A percentile compares a stretch with the other conserved stretches of the same genome.
Evolutionary conservation across 2,113 vertebrate species (phyloP).

Genomic region (Spilogale gracilis): DNA sequence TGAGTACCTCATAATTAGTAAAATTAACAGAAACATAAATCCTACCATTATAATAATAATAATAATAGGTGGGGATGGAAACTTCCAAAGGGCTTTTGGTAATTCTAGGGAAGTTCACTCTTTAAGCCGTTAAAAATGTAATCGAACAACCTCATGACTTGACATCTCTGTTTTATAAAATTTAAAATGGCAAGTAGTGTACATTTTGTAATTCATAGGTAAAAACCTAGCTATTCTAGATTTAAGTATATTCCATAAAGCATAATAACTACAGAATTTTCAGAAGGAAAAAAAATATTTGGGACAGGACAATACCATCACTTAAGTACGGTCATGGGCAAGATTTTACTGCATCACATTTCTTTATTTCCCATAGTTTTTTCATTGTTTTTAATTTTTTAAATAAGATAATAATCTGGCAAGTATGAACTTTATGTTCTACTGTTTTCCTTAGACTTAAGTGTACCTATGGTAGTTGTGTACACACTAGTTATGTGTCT

Average conservation of each 20-base stretch:
- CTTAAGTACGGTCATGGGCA: neutral
- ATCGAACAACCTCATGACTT: neutral
- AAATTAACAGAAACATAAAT: neutral
- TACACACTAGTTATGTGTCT: neutral
- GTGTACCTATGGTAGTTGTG: neutral
- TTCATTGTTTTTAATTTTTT: neutral
- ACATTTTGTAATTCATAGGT: neutral
- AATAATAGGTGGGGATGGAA: neutral
- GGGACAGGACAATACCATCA: fast-evolving
- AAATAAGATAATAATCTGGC: too few species aligned
- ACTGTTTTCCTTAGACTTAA: neutral
- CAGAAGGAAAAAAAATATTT: neutral
- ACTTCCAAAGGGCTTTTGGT: neutral
- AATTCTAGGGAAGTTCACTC: neutral
- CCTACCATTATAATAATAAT: neutral
- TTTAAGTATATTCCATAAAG: neutral
- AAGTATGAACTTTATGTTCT: neutral
- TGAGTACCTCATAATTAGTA: neutral
- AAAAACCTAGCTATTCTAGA: neutral
- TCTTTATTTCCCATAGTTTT: neutral
- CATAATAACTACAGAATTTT: neutral
- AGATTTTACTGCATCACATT: neutral
- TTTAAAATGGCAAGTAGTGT: neutral
- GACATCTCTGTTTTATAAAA: neutral
- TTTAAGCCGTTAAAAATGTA: neutral